phyloP scores from a whole-genome alignment of 2,113 vertebrate genomes.

The Rhizomys pruinosus region DNA sequence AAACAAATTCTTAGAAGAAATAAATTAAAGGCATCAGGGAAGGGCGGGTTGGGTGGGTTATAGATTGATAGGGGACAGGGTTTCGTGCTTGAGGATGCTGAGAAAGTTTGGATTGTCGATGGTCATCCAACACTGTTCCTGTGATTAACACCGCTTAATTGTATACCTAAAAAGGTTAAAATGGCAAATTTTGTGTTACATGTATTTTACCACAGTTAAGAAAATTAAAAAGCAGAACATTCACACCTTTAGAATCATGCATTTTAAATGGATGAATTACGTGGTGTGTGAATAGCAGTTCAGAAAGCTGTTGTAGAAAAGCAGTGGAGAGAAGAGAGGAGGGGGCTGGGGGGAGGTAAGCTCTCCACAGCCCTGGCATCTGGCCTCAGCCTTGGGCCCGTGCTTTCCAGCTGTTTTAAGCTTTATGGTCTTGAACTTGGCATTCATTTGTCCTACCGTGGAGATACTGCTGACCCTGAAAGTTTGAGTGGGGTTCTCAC shows the following conservation, averaged over 20 bases:
- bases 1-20: neutral
- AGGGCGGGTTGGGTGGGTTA: too few relatives aligned
- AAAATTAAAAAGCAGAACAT: neutral
- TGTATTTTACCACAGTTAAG: neutral
- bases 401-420: neutral
- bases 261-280: neutral
- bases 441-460: neutral
- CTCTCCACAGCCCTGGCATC: accelerated
- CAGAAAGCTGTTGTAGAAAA: neutral
- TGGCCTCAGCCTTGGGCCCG: neutral
- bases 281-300: neutral
- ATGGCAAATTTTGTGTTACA: neutral
- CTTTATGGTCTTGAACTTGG: neutral
- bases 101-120: neutral
- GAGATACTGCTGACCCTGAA: neutral
- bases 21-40: neutral
- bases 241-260: neutral
- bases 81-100: neutral
- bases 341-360: accelerated
- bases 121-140: neutral
- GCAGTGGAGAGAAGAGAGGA: neutral
- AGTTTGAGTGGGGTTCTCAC: neutral
- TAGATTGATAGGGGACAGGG: neutral
- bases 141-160: neutral
- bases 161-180: neutral